These are phyloP conservation scores for Balaenoptera acutorostrata DNA, from an alignment of 2,113 vertebrate genomes.

Conservation along the genomic window DNA sequence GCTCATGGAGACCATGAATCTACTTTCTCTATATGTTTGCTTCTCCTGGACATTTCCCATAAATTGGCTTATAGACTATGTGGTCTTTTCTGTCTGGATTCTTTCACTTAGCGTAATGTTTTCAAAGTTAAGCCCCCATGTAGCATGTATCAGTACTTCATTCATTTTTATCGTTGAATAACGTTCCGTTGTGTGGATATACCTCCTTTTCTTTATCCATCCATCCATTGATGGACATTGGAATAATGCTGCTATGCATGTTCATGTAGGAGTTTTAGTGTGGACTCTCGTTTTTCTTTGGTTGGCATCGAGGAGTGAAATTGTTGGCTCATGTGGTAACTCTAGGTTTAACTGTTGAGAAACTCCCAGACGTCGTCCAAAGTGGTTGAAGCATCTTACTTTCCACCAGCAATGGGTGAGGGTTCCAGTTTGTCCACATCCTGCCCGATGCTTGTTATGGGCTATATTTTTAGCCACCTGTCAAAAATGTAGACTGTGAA, in stretches of 20 bases:
- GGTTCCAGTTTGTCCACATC: fast-evolving
- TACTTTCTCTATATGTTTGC: neutral
- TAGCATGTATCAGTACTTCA: fast-evolving
- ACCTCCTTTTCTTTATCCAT: neutral
- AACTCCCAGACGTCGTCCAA: neutral
- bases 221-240: fast-evolving
- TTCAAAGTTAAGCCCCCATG: fast-evolving
- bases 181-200: fast-evolving
- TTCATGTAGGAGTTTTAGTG: neutral
- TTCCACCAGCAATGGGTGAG: neutral
- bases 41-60: no score
- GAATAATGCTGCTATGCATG: fast-evolving
- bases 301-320: neutral
- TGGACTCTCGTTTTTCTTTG: neutral
- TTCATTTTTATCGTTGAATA: neutral
- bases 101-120: fast-evolving
- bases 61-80: neutral
- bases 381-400: neutral
- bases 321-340: neutral
- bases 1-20: fast-evolving
- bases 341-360: neutral
- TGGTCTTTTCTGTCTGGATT: no score
- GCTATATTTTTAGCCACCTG: neutral
- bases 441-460: neutral
- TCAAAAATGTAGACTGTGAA: neutral